Percentiles rank a stretch among this genome's conserved stretches.
These are phyloP conservation scores for Siphlonurus alternatus DNA, from an alignment of 2,888 invertebrate species.

Conservation along the genomic window DNA sequence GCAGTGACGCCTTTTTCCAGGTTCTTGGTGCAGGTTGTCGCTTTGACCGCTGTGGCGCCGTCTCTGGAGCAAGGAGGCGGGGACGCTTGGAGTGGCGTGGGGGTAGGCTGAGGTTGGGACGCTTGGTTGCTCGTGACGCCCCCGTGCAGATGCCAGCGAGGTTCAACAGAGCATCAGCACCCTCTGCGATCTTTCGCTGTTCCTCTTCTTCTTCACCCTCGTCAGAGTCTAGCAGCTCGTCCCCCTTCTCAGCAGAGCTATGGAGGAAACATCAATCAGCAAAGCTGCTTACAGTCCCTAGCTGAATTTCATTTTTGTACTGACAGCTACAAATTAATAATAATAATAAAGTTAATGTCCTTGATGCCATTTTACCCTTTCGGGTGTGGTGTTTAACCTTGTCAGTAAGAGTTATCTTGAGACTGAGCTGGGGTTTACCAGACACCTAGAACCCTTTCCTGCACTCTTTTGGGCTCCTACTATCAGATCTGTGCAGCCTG, in stretches of 20 bases:
- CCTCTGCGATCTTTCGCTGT: slow-evolving; percentile 54
- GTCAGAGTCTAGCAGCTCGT: no score
- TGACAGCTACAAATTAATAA: no score
- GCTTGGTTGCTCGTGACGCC: not conserved
- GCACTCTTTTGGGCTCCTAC: no score
- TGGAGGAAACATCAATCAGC: slow-evolving; percentile 2
- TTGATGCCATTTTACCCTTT: no score
- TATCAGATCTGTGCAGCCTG: no score
- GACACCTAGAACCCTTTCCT: no score
- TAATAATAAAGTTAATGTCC: no score
- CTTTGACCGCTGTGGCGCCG: no score
- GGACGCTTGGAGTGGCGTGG: not conserved
- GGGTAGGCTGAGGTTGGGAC: not conserved
- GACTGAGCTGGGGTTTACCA: no score
- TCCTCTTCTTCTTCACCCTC: slow-evolving; percentile 43
- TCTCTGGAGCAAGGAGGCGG: not conserved
- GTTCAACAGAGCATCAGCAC: slow-evolving; percentile 54
- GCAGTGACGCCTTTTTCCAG: not conserved
- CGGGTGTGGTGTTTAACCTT: no score
- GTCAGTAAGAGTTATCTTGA: no score
- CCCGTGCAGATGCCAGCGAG: slow-evolving; percentile 45
- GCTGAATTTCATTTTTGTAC: no score
- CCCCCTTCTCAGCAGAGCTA: slow-evolving; percentile 10
- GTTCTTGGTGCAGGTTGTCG: not conserved
- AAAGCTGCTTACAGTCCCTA: not conserved